Base-by-base conservation (phyloP, 2,113 vertebrate genomes). In the Brachyhypopomus occidentalis region DNA sequence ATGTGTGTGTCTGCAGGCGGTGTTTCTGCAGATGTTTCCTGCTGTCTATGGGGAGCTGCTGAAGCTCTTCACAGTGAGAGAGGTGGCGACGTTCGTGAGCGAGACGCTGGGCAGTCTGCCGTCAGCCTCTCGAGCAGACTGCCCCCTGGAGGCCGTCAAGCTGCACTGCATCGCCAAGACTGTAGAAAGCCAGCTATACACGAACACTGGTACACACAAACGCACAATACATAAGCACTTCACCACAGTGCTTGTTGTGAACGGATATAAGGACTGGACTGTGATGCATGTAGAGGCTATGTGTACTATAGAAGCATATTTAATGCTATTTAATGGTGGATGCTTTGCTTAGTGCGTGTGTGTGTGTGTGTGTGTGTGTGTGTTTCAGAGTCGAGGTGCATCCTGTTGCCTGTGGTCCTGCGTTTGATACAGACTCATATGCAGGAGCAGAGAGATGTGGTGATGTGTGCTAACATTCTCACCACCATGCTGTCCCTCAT, bases 401-500 rank as follows among this genome's bases (percentile, higher is more conserved):
- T 99, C 87, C 94, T 99, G 83, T 87, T 99, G 73, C 98, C 97
- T 0, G 96, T 98, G 74, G 96, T 99, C 79, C 89, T 99, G 25
- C 95, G 96, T 83, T 95, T 97, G 78, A 94, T 99, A 63, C 96
- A 98, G 77, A 94, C 94, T 72, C 96, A 99, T 90, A 91, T 99
- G 89, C 96, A 98, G 90, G 97, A 98, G 83, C 97, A 99, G 94
- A 96, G 94, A 84, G 96, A 99, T 88, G 92, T 98, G 85, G 95
- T 97, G 88, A 95, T 96, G 94, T 98, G 98, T 0, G 97, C 97
- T 0, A 96, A 94, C 84, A 98, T 99, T 90, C 97, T 99, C 88
- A 98, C 96, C 94, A 97, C 95, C 90, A 96, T 99, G 92, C 95
- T 99, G 89, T 97, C 96, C 36, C 94, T 98, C 88, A 95, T 97